Percentiles rank a stretch among this genome's conserved stretches.
Evolutionary conservation across 1,140 invertebrate species (phyloP).

Genomic region (Trichonephila inaurata): DNA sequence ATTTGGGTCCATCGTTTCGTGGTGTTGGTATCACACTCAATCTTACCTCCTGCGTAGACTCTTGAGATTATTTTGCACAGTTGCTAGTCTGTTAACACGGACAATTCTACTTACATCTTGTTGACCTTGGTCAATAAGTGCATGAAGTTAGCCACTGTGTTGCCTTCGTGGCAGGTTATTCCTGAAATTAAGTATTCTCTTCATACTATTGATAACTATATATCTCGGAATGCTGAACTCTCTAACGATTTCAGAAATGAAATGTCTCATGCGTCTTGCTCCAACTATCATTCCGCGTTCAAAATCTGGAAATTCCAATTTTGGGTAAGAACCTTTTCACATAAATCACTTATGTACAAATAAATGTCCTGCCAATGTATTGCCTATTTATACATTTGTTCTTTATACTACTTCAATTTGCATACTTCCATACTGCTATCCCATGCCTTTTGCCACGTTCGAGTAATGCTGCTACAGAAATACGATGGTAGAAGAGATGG

Average conservation of each 20-base stretch:
- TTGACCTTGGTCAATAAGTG: neutral
- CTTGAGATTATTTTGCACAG: too few species aligned
- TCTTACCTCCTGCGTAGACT: too few species aligned
- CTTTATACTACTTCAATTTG: neutral
- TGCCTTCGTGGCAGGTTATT: neutral
- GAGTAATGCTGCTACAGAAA: neutral
- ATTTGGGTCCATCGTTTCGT: too few species aligned
- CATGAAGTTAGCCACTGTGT: neutral
- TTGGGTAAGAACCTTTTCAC: neutral
- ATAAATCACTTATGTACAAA: neutral
- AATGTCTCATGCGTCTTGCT: neutral
- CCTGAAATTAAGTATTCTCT: neutral
- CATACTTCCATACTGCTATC: neutral
- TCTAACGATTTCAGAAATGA: neutral
- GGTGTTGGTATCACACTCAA: too few species aligned
- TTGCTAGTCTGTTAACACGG: neutral
- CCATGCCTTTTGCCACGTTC: neutral
- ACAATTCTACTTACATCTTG: neutral
- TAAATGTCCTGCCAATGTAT: neutral
- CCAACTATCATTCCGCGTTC: neutral
- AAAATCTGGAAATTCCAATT: neutral
- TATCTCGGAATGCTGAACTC: neutral
- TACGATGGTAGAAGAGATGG: too few species aligned
- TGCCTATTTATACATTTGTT: neutral
- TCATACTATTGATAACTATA: neutral